phyloP scores from a whole-genome alignment of 2,797 vertebrate genomes.

The Calcarius lapponicus region DNA sequence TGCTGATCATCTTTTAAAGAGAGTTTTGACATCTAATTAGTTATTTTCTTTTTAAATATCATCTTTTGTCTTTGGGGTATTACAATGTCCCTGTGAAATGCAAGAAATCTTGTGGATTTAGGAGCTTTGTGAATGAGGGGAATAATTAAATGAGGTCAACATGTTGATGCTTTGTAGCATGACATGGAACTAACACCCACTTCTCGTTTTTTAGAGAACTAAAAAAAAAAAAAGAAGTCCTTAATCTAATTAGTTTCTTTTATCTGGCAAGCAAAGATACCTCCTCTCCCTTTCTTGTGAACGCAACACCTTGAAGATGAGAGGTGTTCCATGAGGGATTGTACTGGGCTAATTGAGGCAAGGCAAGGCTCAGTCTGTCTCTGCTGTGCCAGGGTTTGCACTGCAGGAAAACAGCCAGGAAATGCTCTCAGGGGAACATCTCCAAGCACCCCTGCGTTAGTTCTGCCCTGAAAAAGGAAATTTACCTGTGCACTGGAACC shows the following conservation, averaged over 20 bases:
- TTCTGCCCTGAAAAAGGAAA: too few species aligned
- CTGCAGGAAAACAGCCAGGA: not conserved
- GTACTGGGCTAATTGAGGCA: slow-evolving; percentile 37
- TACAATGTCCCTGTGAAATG: slow-evolving; percentile 62
- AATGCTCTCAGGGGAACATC: not conserved
- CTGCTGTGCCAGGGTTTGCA: not conserved
- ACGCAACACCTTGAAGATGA: slow-evolving; percentile 70
- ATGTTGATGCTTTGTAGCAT: slow-evolving; percentile 47
- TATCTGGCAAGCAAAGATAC: slow-evolving; percentile 61
- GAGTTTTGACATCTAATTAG: slow-evolving; percentile 41
- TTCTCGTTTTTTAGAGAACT: slow-evolving; percentile 67
- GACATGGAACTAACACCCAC: slow-evolving; percentile 63
- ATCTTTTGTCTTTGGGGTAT: slow-evolving; percentile 63
- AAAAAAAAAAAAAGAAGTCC: slow-evolving; percentile 34
- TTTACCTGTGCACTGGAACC: not conserved
- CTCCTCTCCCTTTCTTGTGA: slow-evolving; percentile 38
- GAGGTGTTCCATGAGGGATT: slow-evolving; percentile 38
- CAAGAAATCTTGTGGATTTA: slow-evolving; percentile 41
- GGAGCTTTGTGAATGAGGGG: slow-evolving; percentile 57
- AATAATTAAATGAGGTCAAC: slow-evolving; percentile 70
- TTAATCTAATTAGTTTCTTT: slow-evolving; percentile 77
- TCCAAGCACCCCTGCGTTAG: not conserved
- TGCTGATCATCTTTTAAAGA: not conserved
- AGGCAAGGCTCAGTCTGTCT: not conserved
- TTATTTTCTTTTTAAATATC: slow-evolving; percentile 43